phyloP scores from a whole-genome alignment of 2,113 vertebrate species.

The Trinectes maculatus region DNA sequence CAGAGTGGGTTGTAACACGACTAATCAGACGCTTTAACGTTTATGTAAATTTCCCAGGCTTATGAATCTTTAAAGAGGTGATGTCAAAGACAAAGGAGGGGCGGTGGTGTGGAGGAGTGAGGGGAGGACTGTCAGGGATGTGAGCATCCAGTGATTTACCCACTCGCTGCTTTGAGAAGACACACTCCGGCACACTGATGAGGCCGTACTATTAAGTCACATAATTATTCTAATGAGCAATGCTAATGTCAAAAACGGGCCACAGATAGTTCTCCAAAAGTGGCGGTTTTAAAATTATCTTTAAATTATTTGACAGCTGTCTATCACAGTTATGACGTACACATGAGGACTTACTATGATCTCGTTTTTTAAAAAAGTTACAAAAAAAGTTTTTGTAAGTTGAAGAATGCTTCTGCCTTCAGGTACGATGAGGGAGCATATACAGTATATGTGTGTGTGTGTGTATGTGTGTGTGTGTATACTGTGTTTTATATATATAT shows the following conservation, averaged over 20 bases:
- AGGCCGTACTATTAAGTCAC: slow-evolving; percentile 52
- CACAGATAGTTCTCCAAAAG: neutral
- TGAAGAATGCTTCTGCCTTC: slow-evolving; percentile 54
- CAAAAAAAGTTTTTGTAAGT: too few relatives aligned
- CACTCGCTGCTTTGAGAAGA: slow-evolving; percentile 26
- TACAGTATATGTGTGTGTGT: too few relatives aligned
- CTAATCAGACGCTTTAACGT: slow-evolving; percentile 79
- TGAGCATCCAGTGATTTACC: slow-evolving; percentile 59
- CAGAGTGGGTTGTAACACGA: slow-evolving; percentile 78
- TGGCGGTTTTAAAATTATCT: slow-evolving; percentile 41
- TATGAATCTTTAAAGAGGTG: slow-evolving; percentile 83
- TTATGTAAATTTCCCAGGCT: slow-evolving; percentile 78
- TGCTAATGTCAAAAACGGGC: slow-evolving; percentile 31
- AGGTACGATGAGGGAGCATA: slow-evolving; percentile 63
- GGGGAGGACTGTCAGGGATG: slow-evolving; percentile 57
- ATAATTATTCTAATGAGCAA: slow-evolving; percentile 58
- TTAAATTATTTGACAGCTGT: slow-evolving; percentile 10
- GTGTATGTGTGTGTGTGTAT: too few relatives aligned
- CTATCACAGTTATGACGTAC: neutral
- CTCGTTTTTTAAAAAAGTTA: too few relatives aligned
- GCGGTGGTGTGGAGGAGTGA: slow-evolving; percentile 17
- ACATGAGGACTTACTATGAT: neutral
- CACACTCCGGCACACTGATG: slow-evolving; percentile 39
- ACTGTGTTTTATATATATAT: too few relatives aligned
- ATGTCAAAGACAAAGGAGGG: slow-evolving; percentile 78